Conservation (phyloP, 2,113 vertebrate genomes). For the Otus sunia region DNA sequence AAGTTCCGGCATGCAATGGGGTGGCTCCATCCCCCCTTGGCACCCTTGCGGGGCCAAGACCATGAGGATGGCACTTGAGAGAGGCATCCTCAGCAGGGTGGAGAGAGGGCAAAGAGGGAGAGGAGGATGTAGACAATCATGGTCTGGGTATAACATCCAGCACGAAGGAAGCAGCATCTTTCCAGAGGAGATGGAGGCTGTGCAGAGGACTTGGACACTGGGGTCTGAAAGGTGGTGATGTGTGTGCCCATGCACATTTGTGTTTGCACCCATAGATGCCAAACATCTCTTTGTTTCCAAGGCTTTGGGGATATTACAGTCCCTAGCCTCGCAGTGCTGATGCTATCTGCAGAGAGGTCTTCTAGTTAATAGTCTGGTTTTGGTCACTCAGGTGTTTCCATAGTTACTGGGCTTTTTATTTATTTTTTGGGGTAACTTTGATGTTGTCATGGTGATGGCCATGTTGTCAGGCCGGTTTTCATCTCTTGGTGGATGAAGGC, state of each 20-base stretch:
- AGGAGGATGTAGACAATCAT: background rate
- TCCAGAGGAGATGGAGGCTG: background rate
- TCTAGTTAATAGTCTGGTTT: background rate
- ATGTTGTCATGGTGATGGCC: slow-evolving; percentile 68
- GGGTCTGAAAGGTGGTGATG: rapidly evolving
- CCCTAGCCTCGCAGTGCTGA: rapidly evolving
- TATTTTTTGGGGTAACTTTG: background rate
- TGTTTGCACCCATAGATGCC: background rate
- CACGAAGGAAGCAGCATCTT: background rate
- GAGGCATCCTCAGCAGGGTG: background rate
- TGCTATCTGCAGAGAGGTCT: background rate
- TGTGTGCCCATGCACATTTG: rapidly evolving
- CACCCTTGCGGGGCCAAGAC: background rate
- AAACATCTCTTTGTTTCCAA: rapidly evolving
- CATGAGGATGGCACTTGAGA: background rate
- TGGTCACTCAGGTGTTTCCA: slow-evolving; percentile 71
- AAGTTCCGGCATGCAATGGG: background rate
- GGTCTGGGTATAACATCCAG: background rate
- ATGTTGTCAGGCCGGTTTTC: background rate
- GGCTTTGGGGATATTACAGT: background rate
- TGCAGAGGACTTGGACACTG: background rate
- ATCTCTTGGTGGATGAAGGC: background rate
- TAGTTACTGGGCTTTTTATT: slow-evolving; percentile 60
- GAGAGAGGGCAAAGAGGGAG: background rate
- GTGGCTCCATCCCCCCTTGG: background rate